Conservation (phyloP, 2,888 invertebrate species). For the Leptothorax acervorum region DNA sequence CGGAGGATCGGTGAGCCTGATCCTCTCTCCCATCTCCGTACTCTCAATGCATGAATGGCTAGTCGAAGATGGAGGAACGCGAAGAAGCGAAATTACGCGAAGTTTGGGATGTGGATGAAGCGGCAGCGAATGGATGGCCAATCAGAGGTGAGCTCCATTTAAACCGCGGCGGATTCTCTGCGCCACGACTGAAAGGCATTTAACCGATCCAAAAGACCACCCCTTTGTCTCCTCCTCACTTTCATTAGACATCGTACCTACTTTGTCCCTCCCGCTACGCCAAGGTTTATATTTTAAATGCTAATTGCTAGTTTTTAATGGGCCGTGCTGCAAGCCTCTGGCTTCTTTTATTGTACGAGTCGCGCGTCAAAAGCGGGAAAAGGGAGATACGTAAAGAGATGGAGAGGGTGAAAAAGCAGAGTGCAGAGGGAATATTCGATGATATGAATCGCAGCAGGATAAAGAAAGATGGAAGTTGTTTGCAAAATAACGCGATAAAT, state of each 20-base stretch:
- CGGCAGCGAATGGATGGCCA: conserved; percentile 72
- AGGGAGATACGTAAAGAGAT: conserved; percentile 61
- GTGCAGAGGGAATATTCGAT: conserved; percentile 2
- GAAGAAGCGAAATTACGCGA: conserved; percentile 74
- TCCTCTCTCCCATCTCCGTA: neutral
- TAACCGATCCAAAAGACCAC: conserved; percentile 84
- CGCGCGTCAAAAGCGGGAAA: conserved; percentile 62
- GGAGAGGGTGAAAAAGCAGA: neutral
- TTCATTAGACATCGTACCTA: conserved; percentile 85
- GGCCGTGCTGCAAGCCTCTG: conserved; percentile 76
- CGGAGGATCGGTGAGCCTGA: neutral
- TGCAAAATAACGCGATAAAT: conserved; percentile 42
- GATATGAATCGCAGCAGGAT: conserved; percentile 24
- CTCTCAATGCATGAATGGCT: conserved; percentile 69
- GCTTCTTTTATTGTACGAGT: conserved; percentile 75
- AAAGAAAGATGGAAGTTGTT: conserved; percentile 7
- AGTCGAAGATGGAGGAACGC: conserved; percentile 73
- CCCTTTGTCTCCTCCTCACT: conserved; percentile 78
- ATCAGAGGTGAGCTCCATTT: conserved; percentile 82
- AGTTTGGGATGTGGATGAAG: conserved; percentile 57
- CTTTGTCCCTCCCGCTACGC: conserved; percentile 79
- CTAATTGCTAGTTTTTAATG: conserved; percentile 85
- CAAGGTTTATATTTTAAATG: conserved; percentile 84
- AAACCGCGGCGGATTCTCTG: conserved; percentile 76
- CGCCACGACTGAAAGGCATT: conserved; percentile 83